Evolutionary conservation across 2,888 invertebrate species (phyloP).

Genomic region (Portevinia maculata): DNA sequence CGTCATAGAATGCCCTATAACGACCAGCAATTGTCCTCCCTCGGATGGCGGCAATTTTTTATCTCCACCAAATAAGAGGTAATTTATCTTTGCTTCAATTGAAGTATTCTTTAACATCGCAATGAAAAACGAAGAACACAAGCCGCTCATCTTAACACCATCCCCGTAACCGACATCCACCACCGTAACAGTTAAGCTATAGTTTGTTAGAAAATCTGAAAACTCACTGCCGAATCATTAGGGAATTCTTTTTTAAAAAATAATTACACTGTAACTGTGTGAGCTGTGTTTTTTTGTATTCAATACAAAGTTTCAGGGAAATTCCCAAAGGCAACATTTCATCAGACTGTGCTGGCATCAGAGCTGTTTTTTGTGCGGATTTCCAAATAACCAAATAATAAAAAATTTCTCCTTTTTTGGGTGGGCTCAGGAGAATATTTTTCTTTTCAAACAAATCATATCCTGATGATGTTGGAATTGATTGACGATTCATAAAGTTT

Average conservation of each 20-base stretch:
- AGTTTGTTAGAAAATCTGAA: constrained; percentile 32
- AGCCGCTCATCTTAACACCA: neutral
- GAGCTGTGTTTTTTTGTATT: constrained; percentile 29
- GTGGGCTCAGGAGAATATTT: neutral
- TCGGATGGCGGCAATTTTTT: constrained; percentile 27
- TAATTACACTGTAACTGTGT: constrained; percentile 23
- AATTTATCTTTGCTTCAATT: constrained; percentile 31
- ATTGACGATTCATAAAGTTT: constrained; percentile 63
- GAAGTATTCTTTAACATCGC: constrained; percentile 21
- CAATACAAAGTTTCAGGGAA: constrained; percentile 31
- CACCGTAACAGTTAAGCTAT: too few relatives aligned
- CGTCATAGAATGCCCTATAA: neutral
- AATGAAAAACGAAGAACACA: constrained; percentile 1
- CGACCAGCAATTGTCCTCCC: constrained; percentile 15
- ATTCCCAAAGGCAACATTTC: constrained; percentile 13
- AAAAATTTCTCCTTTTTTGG: neutral
- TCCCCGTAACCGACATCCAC: neutral
- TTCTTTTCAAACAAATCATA: constrained; percentile 54
- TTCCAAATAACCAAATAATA: constrained; percentile 41
- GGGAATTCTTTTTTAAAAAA: constrained; percentile 29
- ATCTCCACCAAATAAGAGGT: constrained; percentile 35
- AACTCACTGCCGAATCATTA: constrained; percentile 52
- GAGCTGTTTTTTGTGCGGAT: constrained; percentile 6
- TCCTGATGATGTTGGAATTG: constrained; percentile 62
- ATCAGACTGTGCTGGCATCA: neutral